Percentiles rank a stretch among this genome's conserved stretches.
Conservation (phyloP, 2,888 invertebrate genomes). For the Tethea ocularis region DNA sequence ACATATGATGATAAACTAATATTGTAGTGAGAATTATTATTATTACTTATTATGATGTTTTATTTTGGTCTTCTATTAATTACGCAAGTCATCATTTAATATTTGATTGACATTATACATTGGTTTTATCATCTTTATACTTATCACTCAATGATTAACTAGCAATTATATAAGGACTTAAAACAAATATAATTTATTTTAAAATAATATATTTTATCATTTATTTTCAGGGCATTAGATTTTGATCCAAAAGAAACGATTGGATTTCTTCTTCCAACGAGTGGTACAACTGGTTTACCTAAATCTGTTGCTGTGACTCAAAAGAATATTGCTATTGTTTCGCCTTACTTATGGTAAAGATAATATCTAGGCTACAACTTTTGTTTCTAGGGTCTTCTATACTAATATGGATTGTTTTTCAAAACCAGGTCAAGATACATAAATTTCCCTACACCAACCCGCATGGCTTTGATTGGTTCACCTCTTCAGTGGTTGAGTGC, state of each 20-base stretch:
- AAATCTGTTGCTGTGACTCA: slow-evolving; percentile 65
- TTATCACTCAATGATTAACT: too few species aligned
- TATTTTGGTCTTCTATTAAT: too few species aligned
- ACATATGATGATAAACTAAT: too few species aligned
- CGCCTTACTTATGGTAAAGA: slow-evolving; percentile 59
- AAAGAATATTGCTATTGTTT: slow-evolving; percentile 53
- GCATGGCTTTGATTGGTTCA: slow-evolving; percentile 52
- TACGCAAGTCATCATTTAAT: too few species aligned
- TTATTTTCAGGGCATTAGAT: slow-evolving; percentile 45
- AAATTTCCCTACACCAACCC: slow-evolving; percentile 64
- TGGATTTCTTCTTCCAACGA: slow-evolving; percentile 62
- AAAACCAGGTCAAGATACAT: slow-evolving; percentile 45
- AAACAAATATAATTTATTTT: too few species aligned
- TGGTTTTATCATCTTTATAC: too few species aligned
- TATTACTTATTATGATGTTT: too few species aligned
- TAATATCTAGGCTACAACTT: background rate
- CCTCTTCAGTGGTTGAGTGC: slow-evolving; percentile 74
- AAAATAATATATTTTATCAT: too few species aligned
- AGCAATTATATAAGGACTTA: too few species aligned
- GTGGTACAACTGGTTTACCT: slow-evolving; percentile 71
- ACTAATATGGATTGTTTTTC: background rate
- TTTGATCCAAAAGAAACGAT: slow-evolving; percentile 60
- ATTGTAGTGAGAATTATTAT: too few species aligned
- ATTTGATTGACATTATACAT: too few species aligned
- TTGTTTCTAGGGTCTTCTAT: too few species aligned